Evolutionary conservation across 2,888 invertebrate species (phyloP).

Genomic region (Meteorus colon): DNA sequence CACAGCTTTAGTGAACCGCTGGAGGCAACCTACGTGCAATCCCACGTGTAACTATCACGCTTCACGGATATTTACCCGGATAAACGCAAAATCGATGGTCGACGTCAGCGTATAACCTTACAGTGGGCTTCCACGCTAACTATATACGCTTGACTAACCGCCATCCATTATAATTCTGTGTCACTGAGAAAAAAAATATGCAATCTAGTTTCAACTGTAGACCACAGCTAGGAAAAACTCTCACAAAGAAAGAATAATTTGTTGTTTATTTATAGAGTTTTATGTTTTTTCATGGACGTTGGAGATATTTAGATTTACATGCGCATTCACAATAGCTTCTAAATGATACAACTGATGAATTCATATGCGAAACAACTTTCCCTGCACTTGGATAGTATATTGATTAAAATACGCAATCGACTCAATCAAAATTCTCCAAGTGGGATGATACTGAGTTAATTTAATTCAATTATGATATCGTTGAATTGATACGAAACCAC

Average conservation of each 20-base stretch:
- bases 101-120: conserved; percentile 55
- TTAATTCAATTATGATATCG: too few species aligned
- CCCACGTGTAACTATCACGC: conserved; percentile 70
- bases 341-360: too few species aligned
- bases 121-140: conserved; percentile 43
- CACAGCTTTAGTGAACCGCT: conserved; percentile 35
- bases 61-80: conserved; percentile 68
- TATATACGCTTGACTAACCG: conserved; percentile 1
- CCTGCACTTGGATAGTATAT: too few species aligned
- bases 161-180: background rate
- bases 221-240: background rate
- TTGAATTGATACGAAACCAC: too few species aligned
- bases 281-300: too few species aligned
- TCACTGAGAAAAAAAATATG: background rate
- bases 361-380: too few species aligned
- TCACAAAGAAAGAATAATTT: background rate
- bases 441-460: too few species aligned
- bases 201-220: background rate
- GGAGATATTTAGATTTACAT: too few species aligned
- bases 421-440: too few species aligned
- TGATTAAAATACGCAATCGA: too few species aligned
- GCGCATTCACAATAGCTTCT: too few species aligned
- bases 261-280: background rate
- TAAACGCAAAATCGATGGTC: conserved; percentile 70
- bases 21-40: conserved; percentile 58